Conservation (phyloP, 2,113 vertebrate genomes). For the Campylorhamphus procurvoides region DNA sequence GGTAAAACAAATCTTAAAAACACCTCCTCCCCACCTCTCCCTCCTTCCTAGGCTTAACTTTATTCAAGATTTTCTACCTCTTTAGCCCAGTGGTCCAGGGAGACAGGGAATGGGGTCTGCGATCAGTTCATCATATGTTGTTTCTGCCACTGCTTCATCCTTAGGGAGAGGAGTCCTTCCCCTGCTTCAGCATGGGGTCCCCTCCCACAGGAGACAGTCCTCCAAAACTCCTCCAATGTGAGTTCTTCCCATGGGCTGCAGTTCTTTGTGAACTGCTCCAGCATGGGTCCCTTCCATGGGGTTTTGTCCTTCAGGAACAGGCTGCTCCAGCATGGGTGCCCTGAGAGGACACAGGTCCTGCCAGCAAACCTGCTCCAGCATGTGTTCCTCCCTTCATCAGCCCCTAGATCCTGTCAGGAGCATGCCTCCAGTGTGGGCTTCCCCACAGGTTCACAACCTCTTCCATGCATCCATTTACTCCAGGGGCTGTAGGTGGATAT, state of each 20-base stretch:
- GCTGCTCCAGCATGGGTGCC: not conserved
- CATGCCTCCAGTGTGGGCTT: not conserved
- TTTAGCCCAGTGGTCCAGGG: not conserved
- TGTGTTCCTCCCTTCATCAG: not conserved
- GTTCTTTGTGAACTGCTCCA: not conserved
- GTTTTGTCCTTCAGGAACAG: not conserved
- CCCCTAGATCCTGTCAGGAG: not conserved
- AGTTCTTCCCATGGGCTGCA: not conserved
- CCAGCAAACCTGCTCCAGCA: accelerated
- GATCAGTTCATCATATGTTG: not conserved
- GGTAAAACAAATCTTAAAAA: not conserved
- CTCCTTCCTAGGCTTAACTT: not conserved
- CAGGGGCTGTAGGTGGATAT: not conserved
- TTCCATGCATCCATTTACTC: not conserved
- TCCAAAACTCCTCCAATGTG: not conserved
- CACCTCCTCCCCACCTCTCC: accelerated
- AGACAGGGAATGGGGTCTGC: not conserved
- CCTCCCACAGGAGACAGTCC: not conserved
- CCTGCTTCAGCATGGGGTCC: not conserved
- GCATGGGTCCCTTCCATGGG: not conserved
- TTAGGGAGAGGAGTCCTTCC: not conserved
- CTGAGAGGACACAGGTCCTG: not conserved
- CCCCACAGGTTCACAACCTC: not conserved
- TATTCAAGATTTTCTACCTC: not conserved
- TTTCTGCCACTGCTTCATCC: not conserved